Evolutionary conservation across 2,888 invertebrate species (phyloP).

Genomic region (Muschampia plurimacula): DNA sequence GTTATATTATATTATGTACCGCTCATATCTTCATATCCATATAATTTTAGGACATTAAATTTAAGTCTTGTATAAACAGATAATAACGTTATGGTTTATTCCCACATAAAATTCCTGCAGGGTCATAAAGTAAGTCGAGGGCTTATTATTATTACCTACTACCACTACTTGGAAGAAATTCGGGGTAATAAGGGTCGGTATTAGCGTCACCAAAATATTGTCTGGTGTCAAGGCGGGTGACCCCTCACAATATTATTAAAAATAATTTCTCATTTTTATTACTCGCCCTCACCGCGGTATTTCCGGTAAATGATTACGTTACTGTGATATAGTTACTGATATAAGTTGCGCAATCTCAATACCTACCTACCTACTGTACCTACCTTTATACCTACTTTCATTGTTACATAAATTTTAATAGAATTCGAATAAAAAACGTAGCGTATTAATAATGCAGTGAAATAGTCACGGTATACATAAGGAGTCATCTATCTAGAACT

Average conservation of each 20-base stretch:
- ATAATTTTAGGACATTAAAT: conserved; percentile 7
- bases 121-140: conserved; percentile 75
- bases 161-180: conserved; percentile 64
- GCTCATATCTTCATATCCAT: too few species aligned
- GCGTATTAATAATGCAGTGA: background rate
- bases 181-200: conserved; percentile 68
- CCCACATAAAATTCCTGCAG: conserved; percentile 62
- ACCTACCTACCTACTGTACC: too few species aligned
- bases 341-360: conserved; percentile 14
- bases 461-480: too few species aligned
- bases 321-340: conserved; percentile 44
- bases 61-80: conserved; percentile 38
- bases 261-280: conserved; percentile 86
- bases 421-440: background rate
- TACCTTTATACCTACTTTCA: background rate
- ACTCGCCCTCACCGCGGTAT: conserved; percentile 62
- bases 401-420: background rate
- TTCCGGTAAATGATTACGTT: conserved; percentile 68
- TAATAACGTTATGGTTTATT: conserved; percentile 58
- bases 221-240: conserved; percentile 60
- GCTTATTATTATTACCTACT: conserved; percentile 71
- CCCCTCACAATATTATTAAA: conserved; percentile 78
- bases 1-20: too few species aligned
- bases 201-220: conserved; percentile 72
- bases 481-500: too few species aligned